A percentile compares a stretch with the other conserved stretches of the same genome.
Conservation (phyloP, 2,113 vertebrate species). For the Campylomormyrus tamandua region DNA sequence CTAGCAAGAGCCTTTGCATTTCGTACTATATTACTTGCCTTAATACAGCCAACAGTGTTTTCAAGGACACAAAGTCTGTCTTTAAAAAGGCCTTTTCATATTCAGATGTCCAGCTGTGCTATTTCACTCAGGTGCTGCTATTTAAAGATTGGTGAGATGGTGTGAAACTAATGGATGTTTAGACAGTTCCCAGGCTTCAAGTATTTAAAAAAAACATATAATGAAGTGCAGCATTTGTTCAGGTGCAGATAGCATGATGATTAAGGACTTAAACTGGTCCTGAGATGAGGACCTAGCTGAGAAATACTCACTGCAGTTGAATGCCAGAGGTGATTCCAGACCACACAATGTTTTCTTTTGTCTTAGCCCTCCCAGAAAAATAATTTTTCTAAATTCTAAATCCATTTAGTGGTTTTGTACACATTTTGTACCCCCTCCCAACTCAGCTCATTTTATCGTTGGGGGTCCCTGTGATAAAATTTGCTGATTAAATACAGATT, state of each 20-base stretch:
- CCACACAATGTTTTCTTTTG: not conserved
- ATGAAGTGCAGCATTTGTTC: not conserved
- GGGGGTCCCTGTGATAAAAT: not conserved
- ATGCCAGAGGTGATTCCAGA: not conserved
- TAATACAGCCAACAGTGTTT: not conserved
- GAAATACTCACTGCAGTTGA: not conserved
- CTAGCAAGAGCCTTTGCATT: not conserved
- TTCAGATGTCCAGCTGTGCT: not conserved
- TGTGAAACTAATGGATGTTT: not conserved
- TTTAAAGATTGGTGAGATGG: not conserved
- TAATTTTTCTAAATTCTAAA: not conserved
- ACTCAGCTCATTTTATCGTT: not conserved
- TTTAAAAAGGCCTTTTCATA: not conserved
- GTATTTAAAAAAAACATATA: not conserved
- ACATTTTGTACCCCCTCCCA: not conserved
- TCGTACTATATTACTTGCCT: not conserved
- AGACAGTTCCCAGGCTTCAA: not conserved
- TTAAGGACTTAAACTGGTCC: not conserved
- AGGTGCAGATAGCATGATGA: not conserved
- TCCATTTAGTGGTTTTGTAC: not conserved
- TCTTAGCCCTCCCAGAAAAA: not conserved
- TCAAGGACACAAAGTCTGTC: not conserved
- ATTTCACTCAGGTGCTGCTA: not conserved
- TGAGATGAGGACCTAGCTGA: not conserved
- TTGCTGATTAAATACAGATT: not conserved